phyloP scores from a whole-genome alignment of 2,888 invertebrate species.

The Dendrolimus houi region DNA sequence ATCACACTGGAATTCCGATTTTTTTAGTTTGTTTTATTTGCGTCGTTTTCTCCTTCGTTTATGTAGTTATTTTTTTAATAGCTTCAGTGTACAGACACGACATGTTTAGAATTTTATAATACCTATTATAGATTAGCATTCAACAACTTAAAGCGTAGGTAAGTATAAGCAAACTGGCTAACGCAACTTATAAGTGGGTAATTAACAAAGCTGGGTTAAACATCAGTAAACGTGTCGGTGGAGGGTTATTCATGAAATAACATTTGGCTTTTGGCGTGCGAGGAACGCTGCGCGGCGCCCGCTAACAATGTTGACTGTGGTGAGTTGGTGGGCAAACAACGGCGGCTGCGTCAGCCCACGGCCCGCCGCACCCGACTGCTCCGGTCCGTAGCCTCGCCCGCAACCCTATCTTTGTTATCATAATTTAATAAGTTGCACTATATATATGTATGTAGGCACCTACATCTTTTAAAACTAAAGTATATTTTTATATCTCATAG shows the following conservation, averaged over 20 bases:
- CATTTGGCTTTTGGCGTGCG: conserved; percentile 34
- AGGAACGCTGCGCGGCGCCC: conserved; percentile 11
- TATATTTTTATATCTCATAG: too few relatives aligned
- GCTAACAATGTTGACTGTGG: conserved; percentile 73
- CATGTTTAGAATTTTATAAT: too few relatives aligned
- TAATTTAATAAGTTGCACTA: neutral
- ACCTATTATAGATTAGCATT: too few relatives aligned
- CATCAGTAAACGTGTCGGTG: conserved; percentile 48
- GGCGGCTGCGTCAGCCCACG: conserved; percentile 59
- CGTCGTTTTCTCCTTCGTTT: too few relatives aligned
- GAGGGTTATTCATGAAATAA: conserved; percentile 65
- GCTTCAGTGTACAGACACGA: too few relatives aligned
- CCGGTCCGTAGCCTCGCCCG: conserved; percentile 28
- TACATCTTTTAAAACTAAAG: too few relatives aligned
- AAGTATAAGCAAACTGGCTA: neutral
- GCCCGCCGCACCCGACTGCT: conserved; percentile 41
- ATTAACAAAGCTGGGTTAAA: conserved; percentile 57
- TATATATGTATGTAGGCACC: too few relatives aligned
- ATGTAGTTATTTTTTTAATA: too few relatives aligned
- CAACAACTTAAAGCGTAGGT: too few relatives aligned
- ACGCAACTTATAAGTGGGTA: conserved; percentile 43
- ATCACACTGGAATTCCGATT: too few relatives aligned
- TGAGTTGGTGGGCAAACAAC: conserved; percentile 55
- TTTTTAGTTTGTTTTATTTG: too few relatives aligned
- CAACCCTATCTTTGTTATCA: conserved; percentile 27